Conservation (phyloP, 2,113 vertebrate genomes). For the Callipepla californica region DNA sequence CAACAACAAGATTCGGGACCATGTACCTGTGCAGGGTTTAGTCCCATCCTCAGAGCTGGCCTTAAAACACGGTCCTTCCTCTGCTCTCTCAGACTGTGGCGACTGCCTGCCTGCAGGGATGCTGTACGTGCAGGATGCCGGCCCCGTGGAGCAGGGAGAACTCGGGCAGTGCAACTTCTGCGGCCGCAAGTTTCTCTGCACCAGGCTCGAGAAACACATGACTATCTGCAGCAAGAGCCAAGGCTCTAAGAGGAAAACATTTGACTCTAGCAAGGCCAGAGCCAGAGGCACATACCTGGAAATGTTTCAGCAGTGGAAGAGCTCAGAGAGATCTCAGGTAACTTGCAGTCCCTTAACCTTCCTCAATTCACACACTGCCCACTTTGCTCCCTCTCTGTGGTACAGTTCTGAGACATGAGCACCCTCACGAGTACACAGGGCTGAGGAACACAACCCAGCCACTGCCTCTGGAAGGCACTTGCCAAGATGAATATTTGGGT, state of each 20-base stretch:
- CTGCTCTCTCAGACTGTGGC: background rate
- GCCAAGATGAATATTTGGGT: background rate
- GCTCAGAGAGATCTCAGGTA: slow-evolving; percentile 77
- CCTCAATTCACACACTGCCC: background rate
- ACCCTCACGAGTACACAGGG: fast-evolving
- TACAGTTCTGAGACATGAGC: fast-evolving
- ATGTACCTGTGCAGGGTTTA: background rate
- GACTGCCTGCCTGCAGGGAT: background rate
- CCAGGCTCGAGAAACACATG: slow-evolving; percentile 83
- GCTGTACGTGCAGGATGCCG: background rate
- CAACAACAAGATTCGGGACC: slow-evolving; percentile 59
- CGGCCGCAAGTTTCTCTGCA: slow-evolving; percentile 77
- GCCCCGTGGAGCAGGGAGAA: background rate
- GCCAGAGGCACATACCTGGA: slow-evolving; percentile 85
- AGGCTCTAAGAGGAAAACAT: slow-evolving; percentile 80
- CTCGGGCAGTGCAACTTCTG: slow-evolving; percentile 82
- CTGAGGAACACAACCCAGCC: background rate
- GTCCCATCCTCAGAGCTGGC: background rate
- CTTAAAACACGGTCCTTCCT: background rate
- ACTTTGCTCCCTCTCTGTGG: background rate
- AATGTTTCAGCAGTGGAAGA: slow-evolving; percentile 77
- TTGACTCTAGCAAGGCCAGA: slow-evolving; percentile 81
- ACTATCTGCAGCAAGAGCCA: slow-evolving; percentile 80
- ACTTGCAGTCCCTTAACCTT: background rate
- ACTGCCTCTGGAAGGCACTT: background rate